A percentile compares a stretch with the other conserved stretches of the same genome.
These are phyloP conservation scores for Drosophila bunnanda DNA, from an alignment of 2,888 invertebrate species.

Conservation along the genomic window DNA sequence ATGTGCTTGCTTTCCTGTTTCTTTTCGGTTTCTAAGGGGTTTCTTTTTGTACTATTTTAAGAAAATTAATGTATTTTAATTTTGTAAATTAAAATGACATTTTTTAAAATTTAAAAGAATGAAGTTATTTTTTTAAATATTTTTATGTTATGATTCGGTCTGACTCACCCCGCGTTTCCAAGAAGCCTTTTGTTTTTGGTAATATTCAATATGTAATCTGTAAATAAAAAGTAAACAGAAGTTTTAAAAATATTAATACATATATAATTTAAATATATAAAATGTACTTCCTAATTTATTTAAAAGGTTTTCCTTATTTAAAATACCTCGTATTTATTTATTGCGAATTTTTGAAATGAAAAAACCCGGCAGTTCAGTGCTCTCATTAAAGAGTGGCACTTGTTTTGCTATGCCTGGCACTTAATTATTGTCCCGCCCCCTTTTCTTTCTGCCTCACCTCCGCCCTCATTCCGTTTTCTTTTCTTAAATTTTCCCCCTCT, in stretches of 20 bases:
- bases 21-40: neutral
- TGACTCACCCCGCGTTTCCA: no score
- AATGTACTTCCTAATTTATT: neutral
- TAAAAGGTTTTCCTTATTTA: neutral
- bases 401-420: constrained; percentile 12
- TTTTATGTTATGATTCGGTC: no score
- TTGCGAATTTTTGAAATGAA: neutral
- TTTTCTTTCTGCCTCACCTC: constrained; percentile 6
- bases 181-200: neutral
- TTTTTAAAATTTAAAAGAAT: neutral
- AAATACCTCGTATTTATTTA: no score
- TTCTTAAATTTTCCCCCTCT: neutral
- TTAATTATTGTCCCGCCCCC: constrained; percentile 27
- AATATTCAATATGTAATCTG: neutral
- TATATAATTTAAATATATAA: neutral
- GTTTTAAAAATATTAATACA: neutral
- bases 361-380: neutral
- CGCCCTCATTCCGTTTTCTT: constrained; percentile 12
- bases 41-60: no score
- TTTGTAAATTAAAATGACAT: neutral
- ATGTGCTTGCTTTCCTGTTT: no score
- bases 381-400: neutral
- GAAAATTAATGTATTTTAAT: neutral
- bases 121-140: no score
- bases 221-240: neutral